Percentiles rank a stretch among this genome's conserved stretches.
phyloP scores from a whole-genome alignment of 1,140 invertebrate genomes.

The Paramacrobiotus metropolitanus region DNA sequence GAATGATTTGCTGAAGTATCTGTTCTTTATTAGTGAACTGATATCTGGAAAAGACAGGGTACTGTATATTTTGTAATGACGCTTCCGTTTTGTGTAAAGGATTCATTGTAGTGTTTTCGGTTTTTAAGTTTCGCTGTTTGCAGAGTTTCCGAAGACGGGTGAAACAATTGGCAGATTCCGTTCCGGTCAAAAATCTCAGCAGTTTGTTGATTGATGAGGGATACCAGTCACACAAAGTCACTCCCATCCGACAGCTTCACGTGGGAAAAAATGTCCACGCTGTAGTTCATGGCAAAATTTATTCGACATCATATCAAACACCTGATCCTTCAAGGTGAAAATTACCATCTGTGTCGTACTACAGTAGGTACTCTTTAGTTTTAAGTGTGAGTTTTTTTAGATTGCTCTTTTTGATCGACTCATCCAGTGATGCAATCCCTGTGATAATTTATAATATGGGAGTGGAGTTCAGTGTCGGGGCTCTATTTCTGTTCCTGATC shows the following conservation, averaged over 20 bases:
- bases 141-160: neutral
- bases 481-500: neutral
- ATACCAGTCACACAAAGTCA: neutral
- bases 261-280: neutral
- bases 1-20: neutral
- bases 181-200: neutral
- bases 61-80: neutral
- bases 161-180: neutral
- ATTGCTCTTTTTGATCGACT: neutral
- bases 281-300: neutral
- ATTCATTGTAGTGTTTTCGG: neutral
- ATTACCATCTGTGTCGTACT: neutral
- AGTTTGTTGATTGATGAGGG: neutral
- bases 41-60: neutral
- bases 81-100: neutral
- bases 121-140: neutral
- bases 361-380: neutral
- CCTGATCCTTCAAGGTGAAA: neutral
- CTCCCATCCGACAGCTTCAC: neutral
- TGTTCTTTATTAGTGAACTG: neutral
- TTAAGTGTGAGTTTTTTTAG: neutral
- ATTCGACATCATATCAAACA: neutral
- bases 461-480: conserved; percentile 1
- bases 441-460: conserved; percentile 1
- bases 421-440: neutral